Evolutionary conservation across 2,888 invertebrate genomes (phyloP), one percentile per base, ranked within the genome.

Genomic region (Perizoma affinitatum): DNA sequence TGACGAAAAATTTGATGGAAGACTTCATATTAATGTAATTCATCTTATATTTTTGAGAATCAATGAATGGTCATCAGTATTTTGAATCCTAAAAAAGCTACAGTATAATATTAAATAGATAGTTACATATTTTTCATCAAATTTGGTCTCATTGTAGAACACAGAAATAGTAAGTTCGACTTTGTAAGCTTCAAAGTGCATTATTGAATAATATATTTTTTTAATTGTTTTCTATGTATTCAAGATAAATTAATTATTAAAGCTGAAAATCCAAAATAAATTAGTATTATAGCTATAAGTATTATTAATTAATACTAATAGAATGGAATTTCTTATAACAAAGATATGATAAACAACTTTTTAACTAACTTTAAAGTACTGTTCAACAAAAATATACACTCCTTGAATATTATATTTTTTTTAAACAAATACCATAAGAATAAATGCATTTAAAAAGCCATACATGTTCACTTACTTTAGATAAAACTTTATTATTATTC

Each of bases 141-240:
- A 48, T 66, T 80, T 80, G 79, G 80, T 81, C 81, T 78, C 74
- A 49, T 47, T 56, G 22, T 57, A 64, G 80, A 80, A 82, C 80
- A 82, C 82, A 72, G 68, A 64, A 55, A 53, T 68, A 63, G 33
- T 58, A 61, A 60, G 59, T 59, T 63, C 51, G 54, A 66, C 54
- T 57, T 61, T 54, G 46, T 59, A 58, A 58, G 63, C 58, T 55
- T 58, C 55, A 22, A 54, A 44, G 46, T 43, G 46, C 8, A 9
- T 41, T 11, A 50, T 47, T 52, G 10, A 44, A 50, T 45, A 35
- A 36, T 45, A 41, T n/a, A 41, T 46, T 38, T 11, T 43, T 6
- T 49, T 7, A 38, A 3, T 6, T 6, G 4, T 38, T 38, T 38
- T 6, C 4, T 38, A 38, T 6, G 1, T 38, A 38, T 6, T 6